phyloP scores from a whole-genome alignment of 2,888 invertebrate genomes.

The Tipula vernalis region DNA sequence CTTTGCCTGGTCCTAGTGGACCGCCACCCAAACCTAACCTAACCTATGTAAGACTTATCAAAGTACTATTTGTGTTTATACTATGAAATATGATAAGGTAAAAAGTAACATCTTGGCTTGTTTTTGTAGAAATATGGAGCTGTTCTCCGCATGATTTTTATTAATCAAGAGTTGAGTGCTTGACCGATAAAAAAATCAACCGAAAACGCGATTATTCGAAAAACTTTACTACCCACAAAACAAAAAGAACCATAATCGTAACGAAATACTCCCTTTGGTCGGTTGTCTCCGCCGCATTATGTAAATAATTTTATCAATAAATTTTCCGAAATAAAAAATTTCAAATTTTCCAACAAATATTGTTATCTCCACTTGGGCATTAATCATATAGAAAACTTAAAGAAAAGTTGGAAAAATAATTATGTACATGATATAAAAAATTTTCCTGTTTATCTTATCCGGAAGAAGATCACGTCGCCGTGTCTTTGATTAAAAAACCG shows the following conservation, averaged over 20 bases:
- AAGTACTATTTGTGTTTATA: too few species aligned
- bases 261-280: not conserved
- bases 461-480: not conserved
- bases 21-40: too few species aligned
- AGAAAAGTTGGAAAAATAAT: not conserved
- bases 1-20: too few species aligned
- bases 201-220: not conserved
- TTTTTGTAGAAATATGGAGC: too few species aligned
- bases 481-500: not conserved
- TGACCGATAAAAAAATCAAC: not conserved
- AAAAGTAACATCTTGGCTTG: too few species aligned
- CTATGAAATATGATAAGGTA: too few species aligned
- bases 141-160: too few species aligned
- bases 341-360: not conserved
- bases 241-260: not conserved
- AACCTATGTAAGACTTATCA: too few species aligned
- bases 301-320: not conserved
- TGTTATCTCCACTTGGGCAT: not conserved
- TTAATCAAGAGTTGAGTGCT: too few species aligned
- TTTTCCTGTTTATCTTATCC: not conserved
- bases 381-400: not conserved
- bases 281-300: not conserved
- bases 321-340: not conserved
- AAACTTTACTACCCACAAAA: not conserved
- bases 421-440: not conserved